Evolutionary conservation across 2,113 vertebrate species (phyloP).

Genomic region (Heteronetta atricapilla): DNA sequence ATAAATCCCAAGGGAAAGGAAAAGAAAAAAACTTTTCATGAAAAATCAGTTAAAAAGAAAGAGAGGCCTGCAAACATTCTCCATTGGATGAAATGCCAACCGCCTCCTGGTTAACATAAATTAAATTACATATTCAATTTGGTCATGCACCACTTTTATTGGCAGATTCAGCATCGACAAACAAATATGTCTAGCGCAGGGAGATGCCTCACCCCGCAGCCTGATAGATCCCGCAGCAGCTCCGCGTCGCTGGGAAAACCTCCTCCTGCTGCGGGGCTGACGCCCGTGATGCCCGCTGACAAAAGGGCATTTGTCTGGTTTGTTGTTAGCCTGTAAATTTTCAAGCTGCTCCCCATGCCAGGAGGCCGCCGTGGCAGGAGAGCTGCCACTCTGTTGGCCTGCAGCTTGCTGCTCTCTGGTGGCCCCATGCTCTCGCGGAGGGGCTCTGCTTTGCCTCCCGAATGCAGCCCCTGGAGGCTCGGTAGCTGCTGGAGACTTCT

Average conservation of each 20-base stretch:
- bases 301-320: neutral
- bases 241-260: neutral
- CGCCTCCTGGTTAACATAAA: neutral
- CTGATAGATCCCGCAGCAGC: neutral
- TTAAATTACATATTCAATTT: slow-evolving; percentile 37
- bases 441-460: slow-evolving; percentile 18
- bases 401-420: neutral
- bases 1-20: neutral
- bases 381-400: neutral
- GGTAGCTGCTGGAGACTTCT: slow-evolving; percentile 43
- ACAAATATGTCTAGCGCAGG: neutral
- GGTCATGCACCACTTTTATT: slow-evolving; percentile 5
- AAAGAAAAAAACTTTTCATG: neutral
- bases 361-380: neutral
- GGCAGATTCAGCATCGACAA: slow-evolving; percentile 1
- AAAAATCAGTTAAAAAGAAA: slow-evolving; percentile 9
- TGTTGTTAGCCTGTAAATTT: neutral
- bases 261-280: neutral
- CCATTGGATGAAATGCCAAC: slow-evolving; percentile 3
- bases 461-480: slow-evolving; percentile 22
- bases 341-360: neutral
- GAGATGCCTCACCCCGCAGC: neutral
- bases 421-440: accelerated
- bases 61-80: neutral
- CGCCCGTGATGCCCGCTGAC: neutral